phyloP scores from a whole-genome alignment of 1,140 invertebrate species.

The Drosophila pandora region DNA sequence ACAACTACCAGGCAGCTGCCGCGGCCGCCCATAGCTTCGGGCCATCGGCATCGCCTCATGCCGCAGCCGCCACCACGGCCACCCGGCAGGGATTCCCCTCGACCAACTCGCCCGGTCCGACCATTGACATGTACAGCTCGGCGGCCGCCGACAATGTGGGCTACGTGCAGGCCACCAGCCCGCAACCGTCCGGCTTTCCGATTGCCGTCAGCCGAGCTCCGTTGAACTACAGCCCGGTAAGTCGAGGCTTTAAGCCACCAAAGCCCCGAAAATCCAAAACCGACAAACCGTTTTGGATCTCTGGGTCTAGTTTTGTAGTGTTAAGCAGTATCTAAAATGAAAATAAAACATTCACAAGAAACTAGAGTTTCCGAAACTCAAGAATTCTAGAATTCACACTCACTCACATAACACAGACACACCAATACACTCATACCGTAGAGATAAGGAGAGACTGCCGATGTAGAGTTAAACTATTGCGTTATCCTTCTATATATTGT shows the following conservation, averaged over 20 bases:
- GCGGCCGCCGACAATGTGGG: slow-evolving; percentile 92
- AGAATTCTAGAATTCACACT: slow-evolving; percentile 10
- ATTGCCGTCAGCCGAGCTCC: slow-evolving; percentile 95
- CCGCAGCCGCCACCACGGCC: slow-evolving; percentile 87
- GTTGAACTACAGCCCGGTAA: slow-evolving; percentile 95
- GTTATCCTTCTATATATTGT: slow-evolving; percentile 75
- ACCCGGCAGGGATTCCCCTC: slow-evolving; percentile 92
- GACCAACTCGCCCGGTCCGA: slow-evolving; percentile 93
- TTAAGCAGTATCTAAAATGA: background rate
- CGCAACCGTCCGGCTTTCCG: slow-evolving; percentile 95
- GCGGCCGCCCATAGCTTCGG: slow-evolving; percentile 90
- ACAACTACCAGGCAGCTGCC: slow-evolving; percentile 95
- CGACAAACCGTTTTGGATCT: background rate
- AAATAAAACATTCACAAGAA: slow-evolving; percentile 1
- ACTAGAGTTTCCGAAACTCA: slow-evolving; percentile 13
- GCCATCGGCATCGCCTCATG: slow-evolving; percentile 84
- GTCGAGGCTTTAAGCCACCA: slow-evolving; percentile 71
- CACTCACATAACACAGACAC: slow-evolving; percentile 9
- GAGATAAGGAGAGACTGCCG: slow-evolving; percentile 43
- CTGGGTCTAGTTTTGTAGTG: background rate
- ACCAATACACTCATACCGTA: slow-evolving; percentile 24
- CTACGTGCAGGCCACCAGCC: slow-evolving; percentile 96
- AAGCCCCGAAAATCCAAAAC: slow-evolving; percentile 1
- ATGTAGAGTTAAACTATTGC: slow-evolving; percentile 59
- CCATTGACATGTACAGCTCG: slow-evolving; percentile 95